phyloP scores from a whole-genome alignment of 2,113 vertebrate species.

The Thamnaconus septentrionalis region DNA sequence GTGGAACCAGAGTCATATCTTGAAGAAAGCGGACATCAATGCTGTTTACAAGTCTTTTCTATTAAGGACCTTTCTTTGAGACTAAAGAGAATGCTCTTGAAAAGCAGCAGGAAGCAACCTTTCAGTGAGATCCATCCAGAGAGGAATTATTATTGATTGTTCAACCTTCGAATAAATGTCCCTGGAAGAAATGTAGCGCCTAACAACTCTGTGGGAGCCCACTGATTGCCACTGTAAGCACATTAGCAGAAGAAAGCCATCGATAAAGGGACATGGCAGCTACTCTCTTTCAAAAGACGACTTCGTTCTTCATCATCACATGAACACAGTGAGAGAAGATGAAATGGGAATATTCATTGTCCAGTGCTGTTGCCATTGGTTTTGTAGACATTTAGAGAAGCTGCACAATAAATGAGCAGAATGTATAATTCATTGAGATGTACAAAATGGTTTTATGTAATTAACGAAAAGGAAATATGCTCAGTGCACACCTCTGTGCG shows the following conservation, averaged over 20 bases:
- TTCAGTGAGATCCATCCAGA: conserved; percentile 13
- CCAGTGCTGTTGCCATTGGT: neutral
- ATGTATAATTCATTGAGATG: no score
- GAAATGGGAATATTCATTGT: neutral
- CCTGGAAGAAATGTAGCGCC: conserved; percentile 15
- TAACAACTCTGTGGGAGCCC: conserved; percentile 16
- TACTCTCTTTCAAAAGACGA: neutral
- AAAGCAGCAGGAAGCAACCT: conserved; percentile 31
- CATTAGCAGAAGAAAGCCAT: conserved; percentile 12
- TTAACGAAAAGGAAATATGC: neutral
- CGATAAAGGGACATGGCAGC: conserved; percentile 10
- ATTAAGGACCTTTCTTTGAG: conserved; percentile 13
- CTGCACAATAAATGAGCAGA: no score
- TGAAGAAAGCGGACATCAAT: neutral
- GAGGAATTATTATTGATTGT: conserved; percentile 16
- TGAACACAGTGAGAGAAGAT: neutral
- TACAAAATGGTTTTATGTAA: neutral
- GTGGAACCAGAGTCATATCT: neutral
- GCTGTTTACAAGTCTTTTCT: conserved; percentile 7
- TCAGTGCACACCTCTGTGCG: neutral
- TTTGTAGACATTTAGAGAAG: neutral
- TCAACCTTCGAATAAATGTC: conserved; percentile 10
- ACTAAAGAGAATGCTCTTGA: conserved; percentile 12
- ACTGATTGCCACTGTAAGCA: neutral
- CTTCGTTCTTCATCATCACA: conserved; percentile 7